These are phyloP conservation scores for Alethe diademata DNA, from an alignment of 2,113 vertebrate species.

Conservation along the genomic window DNA sequence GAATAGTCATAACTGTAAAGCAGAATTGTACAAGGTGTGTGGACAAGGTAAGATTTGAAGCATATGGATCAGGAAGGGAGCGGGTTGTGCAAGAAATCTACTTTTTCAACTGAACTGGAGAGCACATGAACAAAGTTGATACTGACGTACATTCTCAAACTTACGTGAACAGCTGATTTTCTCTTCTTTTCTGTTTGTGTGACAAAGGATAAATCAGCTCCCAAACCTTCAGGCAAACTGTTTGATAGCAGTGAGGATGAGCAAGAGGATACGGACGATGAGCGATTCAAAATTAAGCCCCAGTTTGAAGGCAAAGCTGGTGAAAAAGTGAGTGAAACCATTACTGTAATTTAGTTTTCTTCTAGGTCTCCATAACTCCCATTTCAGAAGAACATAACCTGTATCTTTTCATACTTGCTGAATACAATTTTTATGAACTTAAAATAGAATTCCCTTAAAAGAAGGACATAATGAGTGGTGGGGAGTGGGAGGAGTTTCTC, in stretches of 20 bases:
- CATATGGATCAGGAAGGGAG: fast-evolving
- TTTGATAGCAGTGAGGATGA: slow-evolving; percentile 86
- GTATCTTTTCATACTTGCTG: neutral
- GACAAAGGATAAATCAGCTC: slow-evolving; percentile 18
- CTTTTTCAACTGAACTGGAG: neutral
- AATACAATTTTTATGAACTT: neutral
- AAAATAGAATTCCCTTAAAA: neutral
- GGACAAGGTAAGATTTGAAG: neutral
- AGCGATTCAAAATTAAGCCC: slow-evolving; percentile 86
- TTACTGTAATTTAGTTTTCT: neutral
- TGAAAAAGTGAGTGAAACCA: slow-evolving; percentile 83
- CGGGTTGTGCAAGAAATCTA: neutral
- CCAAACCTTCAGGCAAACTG: slow-evolving; percentile 66
- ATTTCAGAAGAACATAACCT: neutral
- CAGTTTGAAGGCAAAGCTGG: slow-evolving; percentile 94
- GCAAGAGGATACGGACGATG: slow-evolving; percentile 64
- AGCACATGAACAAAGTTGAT: neutral
- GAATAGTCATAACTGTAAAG: neutral
- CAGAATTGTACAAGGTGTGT: neutral
- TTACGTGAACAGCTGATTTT: neutral
- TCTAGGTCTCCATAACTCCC: fast-evolving
- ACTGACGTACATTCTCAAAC: neutral
- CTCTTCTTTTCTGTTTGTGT: neutral
- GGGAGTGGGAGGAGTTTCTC: neutral
- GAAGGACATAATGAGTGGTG: neutral